Base-by-base conservation (phyloP, 1,140 invertebrate genomes). In the Caenorhabditis brenneri region DNA sequence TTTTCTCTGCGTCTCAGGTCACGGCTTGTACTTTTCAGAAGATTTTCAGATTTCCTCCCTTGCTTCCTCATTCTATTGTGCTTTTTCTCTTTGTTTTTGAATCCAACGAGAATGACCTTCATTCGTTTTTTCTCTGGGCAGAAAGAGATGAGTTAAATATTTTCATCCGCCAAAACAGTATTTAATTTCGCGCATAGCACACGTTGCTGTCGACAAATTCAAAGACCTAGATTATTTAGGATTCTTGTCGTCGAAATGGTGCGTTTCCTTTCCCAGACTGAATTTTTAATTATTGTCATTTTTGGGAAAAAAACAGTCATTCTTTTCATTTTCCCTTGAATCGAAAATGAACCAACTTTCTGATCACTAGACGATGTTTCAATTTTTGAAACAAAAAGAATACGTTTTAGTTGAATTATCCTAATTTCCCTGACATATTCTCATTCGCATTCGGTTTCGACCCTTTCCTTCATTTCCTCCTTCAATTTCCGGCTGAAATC, bases 1-100 rank as follows among this genome's bases (percentile, higher is more conserved):
- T 42, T 74, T 74, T 42, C 36, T 74, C 65, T 74, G 65, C 65
- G 65, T 74, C 65, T 74, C 33, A 12, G 16, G 9, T 46, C 29
- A 24, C 29, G 22, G 7, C 33, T 46, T 46, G 36, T 19, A 74
- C 36, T 42, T 74, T 46, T 74, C 65, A 42, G 7, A 3, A n/a
- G n/a, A 74, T 74, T 74, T 74, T 42, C 65, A 46, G 36, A 24
- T 19, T 74, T 42, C 16, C 36, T 16, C 58, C 36, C 15, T 29
- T 65, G n/a, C 31, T 65, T 36, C 29, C 65, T 42, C 65, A 46
- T 46, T 74, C 36, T 42, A 42, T 46, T 74, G 6, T 74, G 7
- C 42, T 39, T n/a, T 42, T 29, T 24, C n/a, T 2, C 24, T 74
- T 42, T 42, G 0, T 74, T 74, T 27, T 74, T n/a, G 10, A 15